Evolutionary conservation across 2,797 vertebrate species (phyloP).

Genomic region (Bovichtus variegatus): DNA sequence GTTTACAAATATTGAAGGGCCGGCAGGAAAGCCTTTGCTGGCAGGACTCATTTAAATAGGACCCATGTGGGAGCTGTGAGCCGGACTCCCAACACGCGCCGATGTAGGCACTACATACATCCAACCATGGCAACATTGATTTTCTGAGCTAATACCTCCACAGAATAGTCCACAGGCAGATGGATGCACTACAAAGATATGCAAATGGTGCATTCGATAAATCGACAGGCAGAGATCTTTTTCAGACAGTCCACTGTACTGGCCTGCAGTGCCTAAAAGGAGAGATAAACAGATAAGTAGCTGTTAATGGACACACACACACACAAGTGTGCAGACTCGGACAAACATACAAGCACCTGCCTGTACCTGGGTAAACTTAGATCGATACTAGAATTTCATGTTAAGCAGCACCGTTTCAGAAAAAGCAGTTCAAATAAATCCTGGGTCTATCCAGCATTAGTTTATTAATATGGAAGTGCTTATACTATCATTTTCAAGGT

Average conservation of each 20-base stretch:
- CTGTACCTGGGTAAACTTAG: conserved; percentile 60
- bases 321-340: conserved; percentile 62
- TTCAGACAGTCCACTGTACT: conserved; percentile 83
- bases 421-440: conserved; percentile 60
- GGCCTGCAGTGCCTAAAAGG: conserved; percentile 82
- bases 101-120: conserved; percentile 77
- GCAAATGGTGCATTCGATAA: conserved; percentile 87
- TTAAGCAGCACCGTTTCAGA: conserved; percentile 59
- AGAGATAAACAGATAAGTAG: conserved; percentile 88
- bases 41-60: conserved; percentile 78
- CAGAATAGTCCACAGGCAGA: conserved; percentile 85
- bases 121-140: conserved; percentile 85
- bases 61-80: conserved; percentile 72
- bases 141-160: conserved; percentile 87
- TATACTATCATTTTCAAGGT: conserved; percentile 62
- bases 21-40: conserved; percentile 60
- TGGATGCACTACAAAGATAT: conserved; percentile 90
- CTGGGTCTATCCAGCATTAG: conserved; percentile 14
- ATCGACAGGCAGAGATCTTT: conserved; percentile 86
- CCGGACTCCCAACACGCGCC: conserved; percentile 75
- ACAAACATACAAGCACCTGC: conserved; percentile 70
- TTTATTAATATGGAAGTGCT: conserved; percentile 50
- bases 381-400: conserved; percentile 64
- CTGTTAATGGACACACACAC: conserved; percentile 82
- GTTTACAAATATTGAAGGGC: conserved; percentile 71